Conservation (phyloP, 2,113 vertebrate species). For the Coregonus clupeaformis region DNA sequence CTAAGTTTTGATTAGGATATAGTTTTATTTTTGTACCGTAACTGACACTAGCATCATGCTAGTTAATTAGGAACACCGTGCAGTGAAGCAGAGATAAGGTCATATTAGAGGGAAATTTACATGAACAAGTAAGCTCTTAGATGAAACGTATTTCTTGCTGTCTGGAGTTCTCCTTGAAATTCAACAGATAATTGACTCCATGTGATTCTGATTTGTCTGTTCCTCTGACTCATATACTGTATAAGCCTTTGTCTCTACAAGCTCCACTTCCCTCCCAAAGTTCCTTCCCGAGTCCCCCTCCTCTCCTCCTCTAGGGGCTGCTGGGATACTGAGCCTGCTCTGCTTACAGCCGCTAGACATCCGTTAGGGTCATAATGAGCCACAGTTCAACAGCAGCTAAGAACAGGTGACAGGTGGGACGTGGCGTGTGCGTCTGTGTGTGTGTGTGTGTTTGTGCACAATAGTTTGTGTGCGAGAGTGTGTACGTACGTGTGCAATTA, state of each 20-base stretch:
- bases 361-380: constrained; percentile 28
- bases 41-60: neutral
- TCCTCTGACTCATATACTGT: neutral
- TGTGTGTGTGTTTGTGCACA: no score
- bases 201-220: constrained; percentile 7
- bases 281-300: no score
- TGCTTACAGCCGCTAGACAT: constrained; percentile 31
- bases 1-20: neutral
- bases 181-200: neutral
- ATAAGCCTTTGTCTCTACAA: constrained; percentile 8
- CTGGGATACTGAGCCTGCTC: constrained; percentile 19
- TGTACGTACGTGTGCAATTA: constrained; percentile 10
- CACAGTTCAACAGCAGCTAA: constrained; percentile 8
- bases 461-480: no score
- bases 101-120: neutral
- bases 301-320: neutral
- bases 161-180: neutral
- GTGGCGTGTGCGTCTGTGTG: no score
- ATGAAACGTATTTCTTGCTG: neutral
- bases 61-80: no score
- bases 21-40: no score
- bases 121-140: neutral
- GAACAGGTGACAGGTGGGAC: constrained; percentile 27
- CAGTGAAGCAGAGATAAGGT: no score
- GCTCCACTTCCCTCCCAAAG: neutral